These are phyloP conservation scores for Meda fulgida DNA, from an alignment of 2,797 vertebrate species.

Conservation along the genomic window DNA sequence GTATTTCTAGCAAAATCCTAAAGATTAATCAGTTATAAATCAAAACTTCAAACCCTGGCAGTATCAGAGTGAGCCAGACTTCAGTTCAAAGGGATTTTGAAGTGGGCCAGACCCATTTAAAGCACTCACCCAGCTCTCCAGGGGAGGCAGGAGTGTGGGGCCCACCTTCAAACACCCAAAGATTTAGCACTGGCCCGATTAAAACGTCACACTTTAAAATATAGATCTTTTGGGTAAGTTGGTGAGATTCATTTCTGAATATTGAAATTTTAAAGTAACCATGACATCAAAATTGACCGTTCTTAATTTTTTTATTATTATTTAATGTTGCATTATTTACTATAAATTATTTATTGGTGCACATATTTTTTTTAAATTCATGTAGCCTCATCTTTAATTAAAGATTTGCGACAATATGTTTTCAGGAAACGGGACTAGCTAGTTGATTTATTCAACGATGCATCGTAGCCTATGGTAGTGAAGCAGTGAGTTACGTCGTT, in stretches of 20 bases:
- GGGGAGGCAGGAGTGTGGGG: conserved; percentile 27
- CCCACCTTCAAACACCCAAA: conserved; percentile 40
- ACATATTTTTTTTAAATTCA: no score
- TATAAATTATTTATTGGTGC: neutral
- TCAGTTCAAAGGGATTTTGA: conserved; percentile 74
- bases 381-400: neutral
- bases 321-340: neutral
- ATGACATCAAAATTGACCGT: neutral
- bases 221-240: neutral
- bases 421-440: no score
- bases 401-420: no score
- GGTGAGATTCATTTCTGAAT: neutral
- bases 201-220: conserved; percentile 25
- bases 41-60: conserved; percentile 66
- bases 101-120: conserved; percentile 68
- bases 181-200: conserved; percentile 31
- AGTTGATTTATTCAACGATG: no score
- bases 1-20: conserved; percentile 45
- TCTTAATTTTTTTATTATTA: neutral
- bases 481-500: no score
- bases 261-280: neutral
- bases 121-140: conserved; percentile 33
- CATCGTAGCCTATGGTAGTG: no score
- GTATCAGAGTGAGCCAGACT: conserved; percentile 73
- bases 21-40: conserved; percentile 71